Percentiles rank a stretch among this genome's conserved stretches.
Conservation (phyloP, 2,797 vertebrate species). For the Bradypodion pumilum region DNA sequence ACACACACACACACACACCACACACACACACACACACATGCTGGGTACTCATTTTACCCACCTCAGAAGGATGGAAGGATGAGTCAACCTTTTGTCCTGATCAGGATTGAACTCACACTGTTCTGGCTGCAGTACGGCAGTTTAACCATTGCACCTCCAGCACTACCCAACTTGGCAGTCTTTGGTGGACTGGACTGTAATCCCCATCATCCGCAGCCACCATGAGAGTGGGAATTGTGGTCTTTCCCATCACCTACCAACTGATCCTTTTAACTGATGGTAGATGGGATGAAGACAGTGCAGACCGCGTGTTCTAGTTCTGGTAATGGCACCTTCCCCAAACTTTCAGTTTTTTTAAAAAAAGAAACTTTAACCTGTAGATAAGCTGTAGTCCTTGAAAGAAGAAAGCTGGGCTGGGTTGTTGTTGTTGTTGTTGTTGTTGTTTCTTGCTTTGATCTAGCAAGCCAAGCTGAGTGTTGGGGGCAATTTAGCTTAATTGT, state of each 20-base stretch:
- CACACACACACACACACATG: no score
- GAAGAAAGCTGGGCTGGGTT: neutral
- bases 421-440: neutral
- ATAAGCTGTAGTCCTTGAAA: neutral
- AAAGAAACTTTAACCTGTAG: neutral
- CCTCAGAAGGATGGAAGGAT: no score
- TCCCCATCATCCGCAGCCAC: neutral
- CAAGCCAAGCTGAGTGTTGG: slow-evolving; percentile 9
- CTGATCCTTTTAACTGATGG: neutral
- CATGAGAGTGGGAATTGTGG: neutral
- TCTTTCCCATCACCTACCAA: neutral
- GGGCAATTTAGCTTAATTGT: slow-evolving; percentile 37
- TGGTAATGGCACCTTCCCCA: neutral
- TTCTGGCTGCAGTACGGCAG: no score
- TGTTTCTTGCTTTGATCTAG: slow-evolving; percentile 20
- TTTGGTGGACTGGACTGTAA: neutral
- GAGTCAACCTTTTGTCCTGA: no score
- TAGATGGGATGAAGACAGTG: neutral
- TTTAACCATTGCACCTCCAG: no score
- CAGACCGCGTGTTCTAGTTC: neutral
- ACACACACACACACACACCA: no score
- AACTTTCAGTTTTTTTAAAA: slow-evolving; percentile 1
- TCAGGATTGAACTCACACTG: no score
- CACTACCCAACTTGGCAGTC: neutral
- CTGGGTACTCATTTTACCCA: no score